Conservation (phyloP, 2,113 vertebrate species). For the Dasyprocta punctata region DNA sequence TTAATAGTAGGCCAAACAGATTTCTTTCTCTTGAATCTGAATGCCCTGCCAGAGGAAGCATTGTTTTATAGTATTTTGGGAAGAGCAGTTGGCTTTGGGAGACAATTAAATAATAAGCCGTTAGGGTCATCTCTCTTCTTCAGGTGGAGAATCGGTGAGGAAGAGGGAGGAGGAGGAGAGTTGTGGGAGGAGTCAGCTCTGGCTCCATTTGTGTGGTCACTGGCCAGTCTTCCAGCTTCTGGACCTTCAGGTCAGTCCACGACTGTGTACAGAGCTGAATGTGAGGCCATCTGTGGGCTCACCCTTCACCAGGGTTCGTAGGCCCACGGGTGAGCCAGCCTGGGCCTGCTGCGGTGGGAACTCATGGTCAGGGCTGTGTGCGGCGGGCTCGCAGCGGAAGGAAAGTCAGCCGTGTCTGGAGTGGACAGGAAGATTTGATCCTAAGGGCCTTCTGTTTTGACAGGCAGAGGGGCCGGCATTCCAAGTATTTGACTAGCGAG, state of each 20-base stretch:
- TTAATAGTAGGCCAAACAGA: conserved; percentile 74
- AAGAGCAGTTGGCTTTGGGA: conserved; percentile 15
- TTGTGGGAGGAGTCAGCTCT: background rate
- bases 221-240: background rate
- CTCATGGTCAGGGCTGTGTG: background rate
- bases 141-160: background rate
- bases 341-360: background rate
- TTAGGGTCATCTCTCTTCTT: background rate
- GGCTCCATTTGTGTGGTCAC: background rate
- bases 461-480: conserved; percentile 52
- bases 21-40: conserved; percentile 54
- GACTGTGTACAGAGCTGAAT: background rate
- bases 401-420: background rate
- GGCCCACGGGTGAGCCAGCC: background rate
- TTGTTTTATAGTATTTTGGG: background rate
- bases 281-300: conserved; percentile 2
- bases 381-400: background rate
- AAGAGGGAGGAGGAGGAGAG: background rate
- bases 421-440: background rate
- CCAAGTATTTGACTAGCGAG: conserved; percentile 62
- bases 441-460: conserved; percentile 50
- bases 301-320: background rate
- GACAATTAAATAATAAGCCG: conserved; percentile 6
- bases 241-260: background rate
- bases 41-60: conserved; percentile 19